Evolutionary conservation across 2,797 vertebrate species (phyloP), one percentile per base, ranked within the genome.

Genomic region (Threskiornis aethiopicus): DNA sequence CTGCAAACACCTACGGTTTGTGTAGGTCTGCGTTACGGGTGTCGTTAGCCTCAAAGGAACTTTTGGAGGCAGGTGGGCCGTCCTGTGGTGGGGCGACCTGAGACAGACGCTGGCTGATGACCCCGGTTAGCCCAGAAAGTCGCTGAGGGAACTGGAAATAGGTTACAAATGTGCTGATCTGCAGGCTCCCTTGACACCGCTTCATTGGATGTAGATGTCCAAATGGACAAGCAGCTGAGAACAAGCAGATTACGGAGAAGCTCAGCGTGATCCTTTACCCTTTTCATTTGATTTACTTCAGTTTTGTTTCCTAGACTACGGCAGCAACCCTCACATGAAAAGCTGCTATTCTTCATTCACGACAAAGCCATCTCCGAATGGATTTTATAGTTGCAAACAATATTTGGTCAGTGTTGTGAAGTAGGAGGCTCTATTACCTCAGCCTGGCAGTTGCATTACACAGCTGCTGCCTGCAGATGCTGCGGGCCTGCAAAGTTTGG

Each of bases 391-490:
- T 29, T 58, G 41, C 90, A 69, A 87, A 44, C 87, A 84, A 5
- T 41, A 20, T 61, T 64, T 78, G 80, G 70, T 58, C 31, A 21
- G 58, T 5, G 78, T 58, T 92, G 37, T 18, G 76, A 71, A 54
- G 76, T 11, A 13, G 44, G 58, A 94, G 85, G 90, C 41, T 9
- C 71, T 78, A 24, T 52, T 66, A 17, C 57, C 1, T 88, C n/a
- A 64, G 15, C 94, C 64, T 89, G 83, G 93, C 97, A 94, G 87
- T 66, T 87, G 89, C 46, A 16, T 81, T 77, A 37, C 61, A 7
- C 87, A 94, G 86, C 96, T 97, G 85, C 85, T 96, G 84, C 84
- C 96, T 96, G 94, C 93, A 84, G 72, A 83, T 91, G 92, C 94
- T 72, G 80, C 8, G 4, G 51, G 77, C 61, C 86, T 82, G 24